A percentile compares a stretch with the other conserved stretches of the same genome.
phyloP scores from a whole-genome alignment of 2,888 invertebrate species.

The Euspilapteryx auroguttella region DNA sequence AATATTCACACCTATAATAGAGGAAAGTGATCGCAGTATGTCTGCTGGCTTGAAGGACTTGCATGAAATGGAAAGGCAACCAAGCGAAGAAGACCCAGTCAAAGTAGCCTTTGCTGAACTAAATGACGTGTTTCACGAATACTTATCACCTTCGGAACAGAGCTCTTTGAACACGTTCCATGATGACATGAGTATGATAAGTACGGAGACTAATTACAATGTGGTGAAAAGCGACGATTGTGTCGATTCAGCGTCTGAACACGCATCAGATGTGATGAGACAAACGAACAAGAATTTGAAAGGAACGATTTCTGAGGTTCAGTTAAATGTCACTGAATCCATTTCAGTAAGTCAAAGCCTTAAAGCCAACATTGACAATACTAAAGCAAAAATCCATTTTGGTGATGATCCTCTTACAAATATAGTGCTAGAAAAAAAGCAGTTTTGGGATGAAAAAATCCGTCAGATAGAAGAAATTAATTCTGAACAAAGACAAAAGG shows the following conservation, averaged over 20 bases:
- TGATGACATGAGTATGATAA: conserved; percentile 14
- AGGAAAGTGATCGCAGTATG: conserved; percentile 39
- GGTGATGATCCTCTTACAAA: conserved; percentile 24
- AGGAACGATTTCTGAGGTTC: conserved; percentile 59
- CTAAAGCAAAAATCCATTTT: conserved; percentile 16
- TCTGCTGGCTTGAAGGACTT: conserved; percentile 23
- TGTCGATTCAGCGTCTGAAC: conserved; percentile 56
- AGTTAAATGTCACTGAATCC: conserved; percentile 54
- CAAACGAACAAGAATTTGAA: conserved; percentile 21
- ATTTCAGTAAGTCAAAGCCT: conserved; percentile 53
- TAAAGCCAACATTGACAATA: conserved; percentile 16
- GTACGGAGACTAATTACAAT: conserved; percentile 12
- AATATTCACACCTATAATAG: conserved; percentile 41
- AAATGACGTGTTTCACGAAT: conserved; percentile 36
- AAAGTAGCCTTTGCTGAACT: conserved; percentile 50
- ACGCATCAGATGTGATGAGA: conserved; percentile 52
- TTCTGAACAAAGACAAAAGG: conserved; percentile 33
- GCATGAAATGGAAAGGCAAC: too few relatives aligned
- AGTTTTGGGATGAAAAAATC: conserved; percentile 54
- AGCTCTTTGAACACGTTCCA: conserved; percentile 14
- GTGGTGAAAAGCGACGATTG: conserved; percentile 17
- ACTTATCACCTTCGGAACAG: conserved; percentile 28
- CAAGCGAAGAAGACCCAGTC: conserved; percentile 29
- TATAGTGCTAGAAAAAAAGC: conserved; percentile 47
- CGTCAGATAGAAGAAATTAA: conserved; percentile 36